A percentile compares a stretch with the other conserved stretches of the same genome.
phyloP scores from a whole-genome alignment of 2,797 vertebrate species.

The Falco concolor region DNA sequence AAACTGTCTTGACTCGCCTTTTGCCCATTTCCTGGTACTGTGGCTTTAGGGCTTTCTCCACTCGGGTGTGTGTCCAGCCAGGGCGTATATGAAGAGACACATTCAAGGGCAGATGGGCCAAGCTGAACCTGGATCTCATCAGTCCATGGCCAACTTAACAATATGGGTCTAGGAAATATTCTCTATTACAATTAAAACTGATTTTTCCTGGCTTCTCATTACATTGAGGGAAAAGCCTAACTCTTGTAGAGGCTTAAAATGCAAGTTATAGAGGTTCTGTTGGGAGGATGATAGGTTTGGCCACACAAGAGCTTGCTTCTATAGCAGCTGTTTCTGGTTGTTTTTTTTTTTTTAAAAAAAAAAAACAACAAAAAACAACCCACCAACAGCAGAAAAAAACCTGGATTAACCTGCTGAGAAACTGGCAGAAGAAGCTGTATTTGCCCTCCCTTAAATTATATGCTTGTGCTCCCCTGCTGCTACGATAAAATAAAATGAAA shows the following conservation, averaged over 20 bases:
- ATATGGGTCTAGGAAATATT: neutral
- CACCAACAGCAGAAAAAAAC: neutral
- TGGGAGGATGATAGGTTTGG: neutral
- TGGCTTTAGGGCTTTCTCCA: neutral
- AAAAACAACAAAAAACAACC: too few relatives aligned
- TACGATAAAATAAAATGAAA: constrained; percentile 29
- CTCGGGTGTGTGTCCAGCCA: neutral
- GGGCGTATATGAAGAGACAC: neutral
- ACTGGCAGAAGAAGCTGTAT: constrained; percentile 1
- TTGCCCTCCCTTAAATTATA: constrained; percentile 22
- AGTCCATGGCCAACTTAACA: neutral
- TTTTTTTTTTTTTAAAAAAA: neutral
- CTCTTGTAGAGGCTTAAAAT: neutral
- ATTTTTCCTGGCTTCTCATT: neutral
- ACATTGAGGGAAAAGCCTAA: neutral
- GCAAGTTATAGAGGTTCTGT: neutral
- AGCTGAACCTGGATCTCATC: neutral
- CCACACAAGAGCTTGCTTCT: neutral
- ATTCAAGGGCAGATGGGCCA: neutral
- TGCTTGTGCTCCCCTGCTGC: neutral
- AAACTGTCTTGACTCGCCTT: neutral
- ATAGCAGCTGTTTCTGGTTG: neutral
- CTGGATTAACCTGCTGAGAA: constrained; percentile 24
- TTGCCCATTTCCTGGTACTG: neutral
- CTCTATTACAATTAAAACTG: neutral